Conservation (phyloP, 35 echinoderm and acorn worm species). For the Acanthaster planci region DNA sequence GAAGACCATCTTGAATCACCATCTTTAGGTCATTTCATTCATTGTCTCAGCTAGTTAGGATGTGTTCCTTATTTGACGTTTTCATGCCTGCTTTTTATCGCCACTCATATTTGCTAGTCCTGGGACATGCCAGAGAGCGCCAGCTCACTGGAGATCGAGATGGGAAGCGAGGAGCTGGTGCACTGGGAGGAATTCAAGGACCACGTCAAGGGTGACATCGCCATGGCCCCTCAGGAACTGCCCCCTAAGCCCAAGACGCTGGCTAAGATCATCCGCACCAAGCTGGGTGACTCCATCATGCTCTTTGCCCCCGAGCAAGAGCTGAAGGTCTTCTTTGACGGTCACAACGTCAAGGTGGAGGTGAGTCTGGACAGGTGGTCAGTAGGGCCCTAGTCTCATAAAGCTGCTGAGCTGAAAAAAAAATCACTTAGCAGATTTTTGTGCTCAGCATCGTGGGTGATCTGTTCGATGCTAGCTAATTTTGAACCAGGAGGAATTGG, state of each 20-base stretch:
- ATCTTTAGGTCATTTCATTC: background rate
- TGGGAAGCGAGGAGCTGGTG: background rate
- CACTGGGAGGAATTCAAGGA: background rate
- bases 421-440: background rate
- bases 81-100: background rate
- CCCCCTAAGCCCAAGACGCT: background rate
- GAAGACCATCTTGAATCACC: background rate
- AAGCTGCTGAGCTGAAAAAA: background rate
- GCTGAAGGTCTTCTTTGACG: slow-evolving; percentile 36
- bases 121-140: background rate
- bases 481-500: background rate
- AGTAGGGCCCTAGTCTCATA: background rate
- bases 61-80: background rate
- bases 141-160: slow-evolving; percentile 2
- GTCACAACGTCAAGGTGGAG: slow-evolving; percentile 50
- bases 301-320: slow-evolving; percentile 43
- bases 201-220: background rate
- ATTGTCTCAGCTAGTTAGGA: background rate
- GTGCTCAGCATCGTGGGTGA: background rate
- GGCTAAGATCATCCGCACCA: slow-evolving; percentile 8
- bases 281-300: slow-evolving; percentile 12
- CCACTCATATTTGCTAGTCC: background rate
- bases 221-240: background rate
- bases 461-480: background rate
- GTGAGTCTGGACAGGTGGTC: slow-evolving; percentile 7